Evolutionary conservation across 2,797 vertebrate genomes (phyloP), one percentile per base, ranked within the genome.

Genomic region (Saxicola maurus): DNA sequence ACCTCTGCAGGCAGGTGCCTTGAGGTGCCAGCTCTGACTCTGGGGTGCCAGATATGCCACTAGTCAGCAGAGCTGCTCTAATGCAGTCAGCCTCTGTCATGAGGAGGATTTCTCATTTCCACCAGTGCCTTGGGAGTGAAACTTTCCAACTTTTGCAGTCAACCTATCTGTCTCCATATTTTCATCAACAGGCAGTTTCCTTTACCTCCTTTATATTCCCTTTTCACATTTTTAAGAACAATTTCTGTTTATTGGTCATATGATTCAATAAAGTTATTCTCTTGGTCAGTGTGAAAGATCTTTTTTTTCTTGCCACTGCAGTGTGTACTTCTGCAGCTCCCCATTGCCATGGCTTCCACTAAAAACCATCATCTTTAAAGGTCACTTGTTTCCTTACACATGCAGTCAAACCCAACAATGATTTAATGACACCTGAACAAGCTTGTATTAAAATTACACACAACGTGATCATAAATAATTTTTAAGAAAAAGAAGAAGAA

Each of bases 301-400:
- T 93, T 89, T 94, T 91, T 93, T 93, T 90, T 30, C 55, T 92
- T 91, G 92, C 88, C 81, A 62, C 77, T 5, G 16, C 89, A 64
- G 69, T 59, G 82, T 91, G 84, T 90, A 81, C 68, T 91, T 96
- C 81, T 95, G 84, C 92, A 90, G 80, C 68, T 92, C 75, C 62
- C 93, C 86, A 91, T 96, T 90, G 95, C 93, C 94, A 94, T 3
- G 17, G 95, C 86, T 96, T 90, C 93, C 5, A 6, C 94, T 96
- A 89, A 91, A 96, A 91, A 96, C 95, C 89, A 97, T 96, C 94
- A 94, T 96, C 97, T 96, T 95, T 96, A 97, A 97, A 97, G 97
- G 97, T 97, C 97, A 96, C 94, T 95, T 95, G 90, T 95, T 97
- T 96, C 93, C 92, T 96, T 95, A 91, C 84, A 80, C 55, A 88